Evolutionary conservation across 2,113 vertebrate genomes (phyloP).

Genomic region (Corythoichthys haematopterus): DNA sequence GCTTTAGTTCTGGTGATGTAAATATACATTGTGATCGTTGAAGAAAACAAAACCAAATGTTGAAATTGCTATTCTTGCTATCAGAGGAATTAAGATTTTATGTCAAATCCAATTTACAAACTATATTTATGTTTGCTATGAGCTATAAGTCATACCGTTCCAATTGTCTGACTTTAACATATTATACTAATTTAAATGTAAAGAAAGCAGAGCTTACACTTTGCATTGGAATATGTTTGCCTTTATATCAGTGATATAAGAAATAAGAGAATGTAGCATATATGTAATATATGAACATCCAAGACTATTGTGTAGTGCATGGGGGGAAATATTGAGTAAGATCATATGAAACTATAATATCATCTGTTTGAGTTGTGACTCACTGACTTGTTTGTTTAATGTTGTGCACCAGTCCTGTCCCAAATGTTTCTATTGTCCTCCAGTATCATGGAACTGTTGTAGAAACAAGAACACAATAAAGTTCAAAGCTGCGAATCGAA

Average conservation of each 20-base stretch:
- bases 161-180: slow-evolving; percentile 59
- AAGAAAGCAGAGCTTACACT: slow-evolving; percentile 66
- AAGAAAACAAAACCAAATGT: slow-evolving; percentile 57
- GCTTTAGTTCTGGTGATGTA: slow-evolving; percentile 73
- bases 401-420: slow-evolving; percentile 66
- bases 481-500: slow-evolving; percentile 40
- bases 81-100: slow-evolving; percentile 61
- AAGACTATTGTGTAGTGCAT: slow-evolving; percentile 71
- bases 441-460: slow-evolving; percentile 50
- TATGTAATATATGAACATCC: slow-evolving; percentile 71
- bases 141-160: slow-evolving; percentile 68
- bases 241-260: slow-evolving; percentile 74
- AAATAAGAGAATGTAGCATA: slow-evolving; percentile 76
- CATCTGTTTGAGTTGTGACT: slow-evolving; percentile 67
- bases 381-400: slow-evolving; percentile 64
- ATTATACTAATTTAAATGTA: slow-evolving; percentile 68
- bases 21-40: slow-evolving; percentile 73
- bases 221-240: slow-evolving; percentile 70
- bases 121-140: slow-evolving; percentile 72
- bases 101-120: slow-evolving; percentile 62
- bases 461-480: slow-evolving; percentile 38
- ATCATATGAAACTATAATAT: slow-evolving; percentile 65
- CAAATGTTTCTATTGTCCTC: slow-evolving; percentile 58
- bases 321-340: slow-evolving; percentile 58
- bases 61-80: slow-evolving; percentile 68